phyloP scores from a whole-genome alignment of 1,140 invertebrate genomes.

The Drosophila athabasca region DNA sequence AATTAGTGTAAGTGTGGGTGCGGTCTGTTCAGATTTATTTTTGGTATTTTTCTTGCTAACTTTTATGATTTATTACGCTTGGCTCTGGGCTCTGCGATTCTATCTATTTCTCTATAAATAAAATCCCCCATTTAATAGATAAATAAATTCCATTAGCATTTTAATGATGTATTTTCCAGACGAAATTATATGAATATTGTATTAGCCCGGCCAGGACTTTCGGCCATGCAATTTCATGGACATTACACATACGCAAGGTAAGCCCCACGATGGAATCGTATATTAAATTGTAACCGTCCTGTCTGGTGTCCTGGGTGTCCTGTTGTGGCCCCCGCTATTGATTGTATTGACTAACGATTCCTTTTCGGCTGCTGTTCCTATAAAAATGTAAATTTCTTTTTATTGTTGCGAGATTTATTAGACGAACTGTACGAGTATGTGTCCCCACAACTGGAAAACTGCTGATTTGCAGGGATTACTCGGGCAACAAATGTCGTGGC shows the following conservation, averaged over 20 bases:
- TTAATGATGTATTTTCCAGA: conserved; percentile 53
- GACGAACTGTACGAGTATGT: conserved; percentile 35
- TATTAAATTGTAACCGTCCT: conserved; percentile 27
- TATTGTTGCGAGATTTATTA: conserved; percentile 74
- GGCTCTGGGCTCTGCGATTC: too few relatives aligned
- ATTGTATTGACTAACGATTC: conserved; percentile 50
- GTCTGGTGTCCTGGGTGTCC: background rate
- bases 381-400: conserved; percentile 75
- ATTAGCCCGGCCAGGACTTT: background rate
- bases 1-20: conserved; percentile 27
- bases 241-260: conserved; percentile 48
- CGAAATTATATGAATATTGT: conserved; percentile 32
- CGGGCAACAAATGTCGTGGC: conserved; percentile 40
- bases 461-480: conserved; percentile 68
- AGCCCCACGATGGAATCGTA: conserved; percentile 26
- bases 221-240: conserved; percentile 45
- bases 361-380: conserved; percentile 22
- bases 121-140: conserved; percentile 25
- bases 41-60: conserved; percentile 18
- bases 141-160: conserved; percentile 57
- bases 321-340: conserved; percentile 5
- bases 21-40: conserved; percentile 5
- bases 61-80: conserved; percentile 27
- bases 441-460: conserved; percentile 53
- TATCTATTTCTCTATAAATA: too few relatives aligned